Conservation (phyloP, 2,113 vertebrate genomes). For the Eolophus roseicapilla region DNA sequence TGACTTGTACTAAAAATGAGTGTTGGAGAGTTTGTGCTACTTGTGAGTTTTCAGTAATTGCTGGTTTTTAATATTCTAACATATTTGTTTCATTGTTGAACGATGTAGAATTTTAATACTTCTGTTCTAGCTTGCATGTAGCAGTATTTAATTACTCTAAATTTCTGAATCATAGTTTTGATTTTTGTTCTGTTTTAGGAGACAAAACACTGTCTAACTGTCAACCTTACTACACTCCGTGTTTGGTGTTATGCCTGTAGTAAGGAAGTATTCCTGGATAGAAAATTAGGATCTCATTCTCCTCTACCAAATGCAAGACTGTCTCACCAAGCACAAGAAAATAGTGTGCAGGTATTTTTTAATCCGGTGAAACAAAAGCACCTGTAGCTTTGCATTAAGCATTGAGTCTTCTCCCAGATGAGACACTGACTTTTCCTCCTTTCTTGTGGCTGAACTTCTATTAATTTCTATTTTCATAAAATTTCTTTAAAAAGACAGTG, state of each 20-base stretch:
- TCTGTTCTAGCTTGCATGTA: neutral
- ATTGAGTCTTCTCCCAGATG: neutral
- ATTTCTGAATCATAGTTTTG: neutral
- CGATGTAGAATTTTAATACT: neutral
- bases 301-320: constrained; percentile 73
- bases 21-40: neutral
- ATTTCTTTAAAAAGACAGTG: neutral
- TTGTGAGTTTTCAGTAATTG: neutral
- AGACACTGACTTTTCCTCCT: neutral
- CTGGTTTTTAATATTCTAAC: neutral
- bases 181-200: constrained; percentile 75
- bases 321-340: constrained; percentile 72
- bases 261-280: constrained; percentile 96
- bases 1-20: neutral
- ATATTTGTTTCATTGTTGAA: neutral
- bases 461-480: neutral
- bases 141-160: neutral
- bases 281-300: constrained; percentile 86
- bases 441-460: neutral
- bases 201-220: constrained; percentile 92
- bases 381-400: neutral
- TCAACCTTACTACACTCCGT: constrained; percentile 95
- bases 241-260: constrained; percentile 98
- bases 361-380: neutral
- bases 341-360: constrained; percentile 78